phyloP scores from a whole-genome alignment of 2,888 invertebrate species.

The Sialis lutaria region DNA sequence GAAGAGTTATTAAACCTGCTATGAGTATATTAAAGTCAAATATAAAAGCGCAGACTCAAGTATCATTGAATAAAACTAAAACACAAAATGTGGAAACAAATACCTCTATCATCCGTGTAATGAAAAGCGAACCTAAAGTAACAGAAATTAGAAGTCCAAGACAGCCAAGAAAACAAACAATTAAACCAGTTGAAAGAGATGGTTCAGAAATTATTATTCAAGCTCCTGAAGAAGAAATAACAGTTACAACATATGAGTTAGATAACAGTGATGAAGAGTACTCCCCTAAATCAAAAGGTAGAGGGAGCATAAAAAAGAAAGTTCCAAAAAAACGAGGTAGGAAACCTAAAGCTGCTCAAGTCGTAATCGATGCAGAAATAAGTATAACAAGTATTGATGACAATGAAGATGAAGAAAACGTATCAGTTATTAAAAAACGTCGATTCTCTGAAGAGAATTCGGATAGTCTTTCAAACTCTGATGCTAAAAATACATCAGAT shows the following conservation, averaged over 20 bases:
- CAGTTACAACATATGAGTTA: conserved; percentile 2
- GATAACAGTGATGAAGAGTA: conserved; percentile 1
- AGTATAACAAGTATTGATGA: background rate
- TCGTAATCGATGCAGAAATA: background rate
- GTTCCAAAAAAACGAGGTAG: conserved; percentile 2
- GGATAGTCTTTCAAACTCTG: background rate
- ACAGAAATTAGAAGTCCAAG: conserved; percentile 8
- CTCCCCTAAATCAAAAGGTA: background rate
- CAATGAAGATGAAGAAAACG: background rate
- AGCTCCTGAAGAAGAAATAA: conserved; percentile 1
- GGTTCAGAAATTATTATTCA: conserved; percentile 21
- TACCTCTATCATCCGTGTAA: background rate
- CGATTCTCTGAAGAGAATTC: background rate
- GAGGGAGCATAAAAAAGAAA: background rate
- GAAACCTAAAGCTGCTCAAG: background rate
- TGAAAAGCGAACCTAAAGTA: background rate
- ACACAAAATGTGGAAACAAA: background rate
- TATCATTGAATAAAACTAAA: background rate
- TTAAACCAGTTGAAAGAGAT: conserved; percentile 21
- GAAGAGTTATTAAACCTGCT: background rate
- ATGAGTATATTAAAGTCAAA: background rate
- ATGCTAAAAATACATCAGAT: background rate
- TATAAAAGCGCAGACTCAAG: background rate
- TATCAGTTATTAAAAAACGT: background rate
- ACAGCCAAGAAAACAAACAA: conserved; percentile 24